A percentile compares a stretch with the other conserved stretches of the same genome.
These are phyloP conservation scores for Tetramorium parvispinum DNA, from an alignment of 1,140 invertebrate genomes.

Conservation along the genomic window DNA sequence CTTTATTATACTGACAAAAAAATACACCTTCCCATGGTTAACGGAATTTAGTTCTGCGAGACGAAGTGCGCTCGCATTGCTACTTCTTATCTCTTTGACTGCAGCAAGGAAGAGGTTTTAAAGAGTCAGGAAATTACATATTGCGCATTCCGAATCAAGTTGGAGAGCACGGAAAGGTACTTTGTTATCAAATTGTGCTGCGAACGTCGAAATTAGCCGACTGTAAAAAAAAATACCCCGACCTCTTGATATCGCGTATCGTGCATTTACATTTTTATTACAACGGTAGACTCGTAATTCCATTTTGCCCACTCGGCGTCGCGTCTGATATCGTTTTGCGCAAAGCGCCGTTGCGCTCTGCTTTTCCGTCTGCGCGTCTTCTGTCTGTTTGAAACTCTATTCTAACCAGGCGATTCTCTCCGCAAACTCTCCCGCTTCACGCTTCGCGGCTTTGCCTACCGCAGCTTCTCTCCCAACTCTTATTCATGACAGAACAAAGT, in stretches of 20 bases:
- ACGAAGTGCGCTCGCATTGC: not conserved
- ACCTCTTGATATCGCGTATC: not conserved
- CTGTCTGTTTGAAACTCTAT: slow-evolving; percentile 37
- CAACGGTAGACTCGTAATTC: slow-evolving; percentile 20
- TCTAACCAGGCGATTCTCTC: slow-evolving; percentile 32
- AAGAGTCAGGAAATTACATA: not conserved
- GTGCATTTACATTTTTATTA: slow-evolving; percentile 41
- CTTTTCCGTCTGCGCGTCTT: slow-evolving; percentile 9
- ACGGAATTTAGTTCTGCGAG: not conserved
- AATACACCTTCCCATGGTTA: not conserved
- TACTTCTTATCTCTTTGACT: not conserved
- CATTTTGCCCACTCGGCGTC: slow-evolving; percentile 12
- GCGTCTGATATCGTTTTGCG: slow-evolving; percentile 25
- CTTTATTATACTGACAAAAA: not conserved
- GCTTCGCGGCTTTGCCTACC: not conserved
- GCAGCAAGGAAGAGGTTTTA: not conserved
- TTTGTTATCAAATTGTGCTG: slow-evolving; percentile 26
- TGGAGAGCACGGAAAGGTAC: not conserved
- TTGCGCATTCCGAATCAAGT: not conserved
- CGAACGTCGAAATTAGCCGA: not conserved
- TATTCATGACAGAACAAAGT: slow-evolving; percentile 39
- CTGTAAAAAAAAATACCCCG: not conserved
- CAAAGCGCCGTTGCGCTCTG: slow-evolving; percentile 12
- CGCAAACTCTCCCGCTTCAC: slow-evolving; percentile 1
- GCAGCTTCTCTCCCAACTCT: slow-evolving; percentile 8